These are phyloP conservation scores for Punctoribates punctum DNA, from an alignment of 2,888 invertebrate species.

Conservation along the genomic window DNA sequence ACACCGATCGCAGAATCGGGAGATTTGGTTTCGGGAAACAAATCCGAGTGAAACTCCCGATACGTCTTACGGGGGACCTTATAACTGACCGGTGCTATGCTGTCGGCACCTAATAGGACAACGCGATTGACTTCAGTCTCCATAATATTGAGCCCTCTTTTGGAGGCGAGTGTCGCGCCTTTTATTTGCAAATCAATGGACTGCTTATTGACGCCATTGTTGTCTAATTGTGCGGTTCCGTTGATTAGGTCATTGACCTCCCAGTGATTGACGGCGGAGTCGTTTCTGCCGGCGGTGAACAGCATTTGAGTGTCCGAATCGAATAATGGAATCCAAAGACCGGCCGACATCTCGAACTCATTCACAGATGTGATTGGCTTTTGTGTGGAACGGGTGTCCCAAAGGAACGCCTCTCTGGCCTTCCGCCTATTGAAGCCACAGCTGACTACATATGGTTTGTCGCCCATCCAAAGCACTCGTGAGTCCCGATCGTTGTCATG, in stretches of 20 bases:
- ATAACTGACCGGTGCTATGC: slow-evolving; percentile 88
- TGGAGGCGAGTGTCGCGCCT: slow-evolving; percentile 86
- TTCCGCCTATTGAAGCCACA: slow-evolving; percentile 85
- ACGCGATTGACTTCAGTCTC: slow-evolving; percentile 91
- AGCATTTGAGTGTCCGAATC: slow-evolving; percentile 93
- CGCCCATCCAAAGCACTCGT: slow-evolving; percentile 83
- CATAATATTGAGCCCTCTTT: slow-evolving; percentile 90
- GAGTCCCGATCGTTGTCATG: slow-evolving; percentile 90
- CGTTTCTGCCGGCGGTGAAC: slow-evolving; percentile 74
- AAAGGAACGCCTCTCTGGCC: slow-evolving; percentile 78
- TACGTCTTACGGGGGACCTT: slow-evolving; percentile 89
- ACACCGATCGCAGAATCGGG: slow-evolving; percentile 73
- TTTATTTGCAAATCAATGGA: slow-evolving; percentile 74
- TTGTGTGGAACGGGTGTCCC: slow-evolving; percentile 76
- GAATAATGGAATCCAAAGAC: slow-evolving; percentile 82
- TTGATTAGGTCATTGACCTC: slow-evolving; percentile 58
- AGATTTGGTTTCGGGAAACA: slow-evolving; percentile 86
- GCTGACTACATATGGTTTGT: slow-evolving; percentile 69
- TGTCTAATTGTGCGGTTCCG: slow-evolving; percentile 1
- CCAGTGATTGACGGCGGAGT: slow-evolving; percentile 82
- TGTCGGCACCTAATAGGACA: slow-evolving; percentile 75
- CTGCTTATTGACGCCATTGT: slow-evolving; percentile 12
- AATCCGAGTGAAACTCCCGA: slow-evolving; percentile 87
- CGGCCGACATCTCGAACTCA: slow-evolving; percentile 49
- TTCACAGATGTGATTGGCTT: slow-evolving; percentile 60